Conservation (phyloP, 2,888 invertebrate species). For the Meloe dianella region DNA sequence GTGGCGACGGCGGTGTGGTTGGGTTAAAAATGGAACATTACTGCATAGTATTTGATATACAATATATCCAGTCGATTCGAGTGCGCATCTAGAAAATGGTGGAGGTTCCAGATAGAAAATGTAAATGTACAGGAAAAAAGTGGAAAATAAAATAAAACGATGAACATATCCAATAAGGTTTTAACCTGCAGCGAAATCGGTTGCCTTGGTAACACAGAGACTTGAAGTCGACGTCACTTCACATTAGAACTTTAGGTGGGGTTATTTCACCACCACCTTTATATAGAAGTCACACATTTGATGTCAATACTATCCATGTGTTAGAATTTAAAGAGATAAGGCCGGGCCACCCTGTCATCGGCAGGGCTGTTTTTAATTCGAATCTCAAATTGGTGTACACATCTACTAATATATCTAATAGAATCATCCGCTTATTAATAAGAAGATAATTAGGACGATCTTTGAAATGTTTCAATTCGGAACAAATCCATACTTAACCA, state of each 20-base stretch:
- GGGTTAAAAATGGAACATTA: constrained; percentile 30
- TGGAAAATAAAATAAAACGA: constrained; percentile 59
- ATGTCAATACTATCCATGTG: constrained; percentile 14
- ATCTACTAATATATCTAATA: neutral
- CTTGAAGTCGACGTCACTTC: constrained; percentile 53
- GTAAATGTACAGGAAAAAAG: constrained; percentile 54
- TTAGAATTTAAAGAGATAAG: neutral
- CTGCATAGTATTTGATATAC: constrained; percentile 40
- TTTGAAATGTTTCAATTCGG: neutral
- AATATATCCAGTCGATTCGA: constrained; percentile 41
- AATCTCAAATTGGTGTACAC: neutral
- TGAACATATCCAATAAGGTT: constrained; percentile 60
- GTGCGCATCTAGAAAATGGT: constrained; percentile 55
- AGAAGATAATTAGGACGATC: neutral
- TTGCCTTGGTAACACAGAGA: constrained; percentile 54
- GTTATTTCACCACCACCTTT: constrained; percentile 18
- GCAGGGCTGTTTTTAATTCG: neutral
- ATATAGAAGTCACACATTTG: constrained; percentile 25
- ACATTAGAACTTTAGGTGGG: constrained; percentile 51
- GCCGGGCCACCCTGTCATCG: neutral
- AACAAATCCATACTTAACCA: neutral
- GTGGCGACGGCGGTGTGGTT: constrained; percentile 37
- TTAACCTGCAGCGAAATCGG: constrained; percentile 58
- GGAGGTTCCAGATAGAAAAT: constrained; percentile 56
- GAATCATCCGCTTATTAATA: neutral